Evolutionary conservation across 2,888 invertebrate genomes (phyloP), one percentile per base, ranked within the genome.

Genomic region (Luperina nickerlii): DNA sequence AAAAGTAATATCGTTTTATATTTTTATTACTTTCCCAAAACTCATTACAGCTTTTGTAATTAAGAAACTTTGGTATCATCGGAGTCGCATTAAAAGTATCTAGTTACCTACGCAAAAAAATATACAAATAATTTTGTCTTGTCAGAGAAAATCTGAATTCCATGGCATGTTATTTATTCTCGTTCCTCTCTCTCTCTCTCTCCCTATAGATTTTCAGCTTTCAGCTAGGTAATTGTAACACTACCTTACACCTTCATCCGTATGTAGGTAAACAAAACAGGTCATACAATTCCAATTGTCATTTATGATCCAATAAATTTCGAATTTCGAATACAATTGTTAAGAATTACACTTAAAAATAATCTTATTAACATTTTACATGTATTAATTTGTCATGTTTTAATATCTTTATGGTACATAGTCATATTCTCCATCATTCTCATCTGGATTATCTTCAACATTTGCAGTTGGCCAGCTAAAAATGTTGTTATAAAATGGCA

Each of bases 1-100:
- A 78, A 81, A 83, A 75, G 77, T 74, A 75, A 74, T 69, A 83
- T 72, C 74, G 63, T 79, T 83, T 82, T 85, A 84, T 82, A 82
- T 85, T 84, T 87, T 87, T 85, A 89, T 90, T 86, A 79, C 83
- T 82, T 86, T 85, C 81, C 78, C 76, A 77, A 87, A 87, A 90
- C 84, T 88, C 84, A 87, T 89, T 89, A 90, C 80, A 88, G 84
- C 83, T 86, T 78, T 79, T 74, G 84, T 90, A 91, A 90, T 91
- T 90, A 90, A 87, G 79, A 88, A 91, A 91, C 87, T 90, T 90
- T 78, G 80, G 74, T 81, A 78, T 83, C 83, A 57, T 74, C 71
- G 69, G 72, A 78, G 57, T 79, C 73, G 65, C 68, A 73, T 86
- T 84, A 72, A 81, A 62, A 75, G 38, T 63, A 66, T n/a, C 48